These are phyloP conservation scores for Aelia acuminata DNA, from an alignment of 2,888 invertebrate species.

Conservation along the genomic window DNA sequence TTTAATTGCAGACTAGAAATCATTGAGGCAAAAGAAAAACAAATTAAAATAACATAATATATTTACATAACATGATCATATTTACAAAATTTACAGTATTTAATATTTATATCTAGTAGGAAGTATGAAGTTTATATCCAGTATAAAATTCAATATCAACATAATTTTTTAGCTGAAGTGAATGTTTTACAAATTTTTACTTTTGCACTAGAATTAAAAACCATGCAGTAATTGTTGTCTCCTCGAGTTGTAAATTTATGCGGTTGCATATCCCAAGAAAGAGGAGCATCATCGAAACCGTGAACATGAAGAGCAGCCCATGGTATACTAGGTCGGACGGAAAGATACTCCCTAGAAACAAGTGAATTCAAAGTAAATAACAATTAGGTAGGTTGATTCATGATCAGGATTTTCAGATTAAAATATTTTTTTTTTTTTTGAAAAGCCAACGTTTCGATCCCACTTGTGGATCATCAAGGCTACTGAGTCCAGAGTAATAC, in stretches of 20 bases:
- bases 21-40: background rate
- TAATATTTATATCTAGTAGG: conserved; percentile 20
- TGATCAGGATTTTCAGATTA: no score
- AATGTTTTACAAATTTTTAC: conserved; percentile 54
- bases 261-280: conserved; percentile 71
- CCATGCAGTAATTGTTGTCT: conserved; percentile 72
- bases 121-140: no score
- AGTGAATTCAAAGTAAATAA: background rate
- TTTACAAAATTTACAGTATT: background rate
- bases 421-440: background rate
- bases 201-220: conserved; percentile 68
- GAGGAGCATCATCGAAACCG: conserved; percentile 73
- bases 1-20: background rate
- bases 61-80: background rate
- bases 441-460: no score
- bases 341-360: conserved; percentile 67
- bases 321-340: conserved; percentile 66
- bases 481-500: no score
- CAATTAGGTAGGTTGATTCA: no score
- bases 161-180: conserved; percentile 27
- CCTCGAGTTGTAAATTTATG: conserved; percentile 72
- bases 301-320: conserved; percentile 74
- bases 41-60: conserved; percentile 1
- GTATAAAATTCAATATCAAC: no score
- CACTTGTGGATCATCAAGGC: no score